Evolutionary conservation across 2,888 invertebrate species (phyloP), one percentile per base, ranked within the genome.

Genomic region (Bimastos eiseni): DNA sequence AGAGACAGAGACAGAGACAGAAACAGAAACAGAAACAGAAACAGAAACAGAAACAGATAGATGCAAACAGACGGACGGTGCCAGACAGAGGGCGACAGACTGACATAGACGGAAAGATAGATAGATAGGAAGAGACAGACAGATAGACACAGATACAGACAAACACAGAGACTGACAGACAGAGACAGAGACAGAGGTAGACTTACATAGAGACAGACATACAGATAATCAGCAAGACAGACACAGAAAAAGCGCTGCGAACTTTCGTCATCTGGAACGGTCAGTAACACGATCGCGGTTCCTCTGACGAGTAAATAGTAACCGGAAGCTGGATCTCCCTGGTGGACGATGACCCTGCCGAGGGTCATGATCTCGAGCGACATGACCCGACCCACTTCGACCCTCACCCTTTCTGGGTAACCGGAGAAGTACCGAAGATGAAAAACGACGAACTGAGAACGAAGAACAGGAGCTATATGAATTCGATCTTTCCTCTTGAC

Each of bases 371-470:
- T n/a, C 70, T 70, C 70, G n/a, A 70, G 70, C 70, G 70, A 70
- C 70, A 70, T 70, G 70, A 70, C n/a, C 70, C 70, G 70, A 70
- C 70, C 70, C 70, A 70, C 70, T n/a, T 70, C 70, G n/a, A 70
- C 70, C 70, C 6, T 70, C 5, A 70, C 70, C n/a, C 30, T 70
- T 17, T 70, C 70, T n/a, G 70, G 17, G n/a, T 70, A 70, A 30
- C 70, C 30, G 70, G 70, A 70, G n/a, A 70, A 70, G 70, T n/a
- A 70, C 11, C 17, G 8, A 1, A n/a, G 70, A 70, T 49, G 49
- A 49, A 4, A 21, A 6, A 49, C 49, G 49, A 49, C 21, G 24
- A 49, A 49, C 49, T 49, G 49, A 49, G 24, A 21, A 49, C 19
- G 24, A 24, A 49, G 49, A 49, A 49, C 49, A 24, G 49, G 49